Evolutionary conservation across 2,888 invertebrate genomes (phyloP).

Genomic region (Oeneis ivallda): DNA sequence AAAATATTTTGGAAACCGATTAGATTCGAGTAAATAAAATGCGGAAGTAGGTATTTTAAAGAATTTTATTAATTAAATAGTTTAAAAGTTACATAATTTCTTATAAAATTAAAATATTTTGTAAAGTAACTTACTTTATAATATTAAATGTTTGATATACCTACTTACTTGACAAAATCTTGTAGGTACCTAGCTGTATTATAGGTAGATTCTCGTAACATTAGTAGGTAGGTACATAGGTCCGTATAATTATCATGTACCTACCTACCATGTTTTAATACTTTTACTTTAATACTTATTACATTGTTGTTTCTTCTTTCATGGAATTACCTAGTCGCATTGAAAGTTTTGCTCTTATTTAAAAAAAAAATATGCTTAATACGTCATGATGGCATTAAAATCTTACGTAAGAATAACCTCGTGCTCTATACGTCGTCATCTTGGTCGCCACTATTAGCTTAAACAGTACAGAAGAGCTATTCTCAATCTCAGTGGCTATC

Average conservation of each 20-base stretch:
- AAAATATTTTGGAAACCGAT: no score
- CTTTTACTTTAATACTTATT: constrained; percentile 2
- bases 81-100: constrained; percentile 19
- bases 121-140: constrained; percentile 1
- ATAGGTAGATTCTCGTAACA: background rate
- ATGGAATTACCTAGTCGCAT: background rate
- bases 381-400: no score
- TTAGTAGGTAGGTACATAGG: background rate
- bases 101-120: constrained; percentile 17
- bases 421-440: no score
- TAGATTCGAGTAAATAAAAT: background rate
- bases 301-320: constrained; percentile 7
- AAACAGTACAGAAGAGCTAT: no score
- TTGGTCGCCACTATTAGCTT: no score
- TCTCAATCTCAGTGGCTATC: no score
- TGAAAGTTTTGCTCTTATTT: background rate
- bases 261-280: background rate
- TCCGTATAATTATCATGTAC: no score
- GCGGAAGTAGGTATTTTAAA: background rate
- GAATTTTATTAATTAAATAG: constrained; percentile 20
- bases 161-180: constrained; percentile 6
- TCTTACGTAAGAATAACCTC: no score
- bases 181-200: background rate
- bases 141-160: background rate
- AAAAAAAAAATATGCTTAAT: no score